Evolutionary conservation across 2,797 vertebrate species (phyloP).

Genomic region (Spizella passerina): DNA sequence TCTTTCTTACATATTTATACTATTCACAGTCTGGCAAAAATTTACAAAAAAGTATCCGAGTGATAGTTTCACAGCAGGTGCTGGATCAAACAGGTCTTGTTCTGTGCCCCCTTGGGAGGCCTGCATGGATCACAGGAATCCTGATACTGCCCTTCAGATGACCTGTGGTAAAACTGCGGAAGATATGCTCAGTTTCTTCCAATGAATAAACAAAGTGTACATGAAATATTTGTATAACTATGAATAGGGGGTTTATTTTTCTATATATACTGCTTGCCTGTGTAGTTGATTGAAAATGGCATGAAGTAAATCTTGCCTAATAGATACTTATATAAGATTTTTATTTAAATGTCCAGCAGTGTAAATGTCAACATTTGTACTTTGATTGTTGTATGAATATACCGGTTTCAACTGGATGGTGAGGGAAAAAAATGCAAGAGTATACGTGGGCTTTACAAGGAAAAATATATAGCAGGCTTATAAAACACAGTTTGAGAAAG

Average conservation of each 20-base stretch:
- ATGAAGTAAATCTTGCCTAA: slow-evolving; percentile 73
- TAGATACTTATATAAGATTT: slow-evolving; percentile 75
- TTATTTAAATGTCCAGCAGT: slow-evolving; percentile 67
- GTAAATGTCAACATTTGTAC: slow-evolving; percentile 57
- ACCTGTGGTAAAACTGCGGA: slow-evolving; percentile 86
- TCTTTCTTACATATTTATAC: slow-evolving; percentile 77
- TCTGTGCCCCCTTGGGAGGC: slow-evolving; percentile 85
- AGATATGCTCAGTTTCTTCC: slow-evolving; percentile 90
- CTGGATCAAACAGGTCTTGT: slow-evolving; percentile 92
- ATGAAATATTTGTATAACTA: slow-evolving; percentile 77
- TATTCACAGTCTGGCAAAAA: slow-evolving; percentile 81
- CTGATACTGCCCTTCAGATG: slow-evolving; percentile 89
- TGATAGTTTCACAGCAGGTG: slow-evolving; percentile 95
- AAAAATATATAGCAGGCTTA: slow-evolving; percentile 29
- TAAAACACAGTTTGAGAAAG: slow-evolving; percentile 46
- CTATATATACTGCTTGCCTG: slow-evolving; percentile 49
- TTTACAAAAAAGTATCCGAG: slow-evolving; percentile 86
- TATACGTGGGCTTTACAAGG: background rate
- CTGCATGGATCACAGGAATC: slow-evolving; percentile 87
- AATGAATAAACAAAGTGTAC: slow-evolving; percentile 79
- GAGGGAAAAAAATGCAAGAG: background rate
- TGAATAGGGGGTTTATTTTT: slow-evolving; percentile 75
- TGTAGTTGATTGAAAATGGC: slow-evolving; percentile 74
- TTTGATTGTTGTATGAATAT: slow-evolving; percentile 67
- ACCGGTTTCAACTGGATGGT: slow-evolving; percentile 44